phyloP scores from a whole-genome alignment of 2,797 vertebrate species.

The Furcifer pardalis region DNA sequence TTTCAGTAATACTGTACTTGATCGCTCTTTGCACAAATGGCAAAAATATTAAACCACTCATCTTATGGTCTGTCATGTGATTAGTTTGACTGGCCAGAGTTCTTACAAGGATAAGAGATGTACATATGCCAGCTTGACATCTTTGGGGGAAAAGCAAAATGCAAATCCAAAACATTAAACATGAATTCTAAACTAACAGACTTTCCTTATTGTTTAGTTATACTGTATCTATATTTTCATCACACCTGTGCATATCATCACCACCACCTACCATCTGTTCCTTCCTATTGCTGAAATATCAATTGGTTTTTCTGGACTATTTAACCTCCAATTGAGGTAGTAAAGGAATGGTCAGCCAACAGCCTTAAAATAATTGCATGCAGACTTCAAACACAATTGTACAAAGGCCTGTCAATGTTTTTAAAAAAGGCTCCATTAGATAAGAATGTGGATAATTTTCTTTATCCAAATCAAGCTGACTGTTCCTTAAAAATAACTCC shows the following conservation, averaged over 20 bases:
- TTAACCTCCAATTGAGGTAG: not conserved
- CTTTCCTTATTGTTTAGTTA: not conserved
- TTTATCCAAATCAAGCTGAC: not conserved
- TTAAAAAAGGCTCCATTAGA: not conserved
- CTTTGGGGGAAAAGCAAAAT: no score
- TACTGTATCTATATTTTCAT: not conserved
- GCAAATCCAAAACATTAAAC: no score
- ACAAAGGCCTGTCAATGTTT: not conserved
- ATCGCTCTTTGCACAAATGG: no score
- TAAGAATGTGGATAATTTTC: conserved; percentile 12
- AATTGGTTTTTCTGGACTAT: not conserved
- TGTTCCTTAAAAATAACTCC: conserved; percentile 22
- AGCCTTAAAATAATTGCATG: not conserved
- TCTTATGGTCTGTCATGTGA: no score
- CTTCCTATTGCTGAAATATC: not conserved
- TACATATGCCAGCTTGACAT: no score
- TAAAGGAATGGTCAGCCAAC: not conserved
- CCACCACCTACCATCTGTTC: not conserved
- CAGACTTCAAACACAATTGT: not conserved
- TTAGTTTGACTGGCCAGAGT: no score
- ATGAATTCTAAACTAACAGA: no score
- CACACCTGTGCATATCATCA: not conserved
- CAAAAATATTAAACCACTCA: no score
- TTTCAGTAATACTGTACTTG: no score
- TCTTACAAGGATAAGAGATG: no score